Base-by-base conservation (phyloP, 2,797 vertebrate species). In the Enoplosus armatus region DNA sequence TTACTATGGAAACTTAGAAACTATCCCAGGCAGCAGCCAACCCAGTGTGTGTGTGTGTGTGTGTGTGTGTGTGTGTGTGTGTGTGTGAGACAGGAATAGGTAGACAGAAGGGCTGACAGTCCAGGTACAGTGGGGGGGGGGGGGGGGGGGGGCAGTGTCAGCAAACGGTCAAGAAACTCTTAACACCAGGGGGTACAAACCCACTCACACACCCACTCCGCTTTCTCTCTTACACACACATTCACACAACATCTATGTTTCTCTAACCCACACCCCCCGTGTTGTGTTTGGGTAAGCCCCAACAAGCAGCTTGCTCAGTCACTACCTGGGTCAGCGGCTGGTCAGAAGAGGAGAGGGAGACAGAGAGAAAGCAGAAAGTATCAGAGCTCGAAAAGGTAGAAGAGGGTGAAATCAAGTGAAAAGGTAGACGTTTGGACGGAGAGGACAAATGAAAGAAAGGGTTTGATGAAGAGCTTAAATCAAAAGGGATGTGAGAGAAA, bases 91-190 rank as follows among this genome's bases (percentile, higher is more conserved):
- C 43, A 47, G 77, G 59, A 77, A 82, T 53, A 81, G 68, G 63
- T 67, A 84, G 86, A 91, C 90, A 92, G 90, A 93, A 92, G 90
- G 93, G 81, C 92, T 89, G 86, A 93, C 86, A 90, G 89, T 91
- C 85, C 85, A 93, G 87, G 82, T 93, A 84, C 85, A 79, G 88
- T 84, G 67, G 84, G 90, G 84, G 66, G 61, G 59, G 6, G 43
- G 22, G 26, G 12, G 35, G 11, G 84, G 89, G 82, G 82, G 74
- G 84, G 72, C 63, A 66, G 89, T 93, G 93, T 94, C 93, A 94
- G 84, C 89, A 89, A 93, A 91, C 90, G 93, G 93, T 94, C 93
- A 93, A 90, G 90, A 91, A 89, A 90, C 87, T 92, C 91, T 91
- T 83, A 92, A 88, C 88, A 85, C 80, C 82, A 75, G 91, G 92